phyloP scores from a whole-genome alignment of 2,888 invertebrate species.

The Dendrolimus houi region DNA sequence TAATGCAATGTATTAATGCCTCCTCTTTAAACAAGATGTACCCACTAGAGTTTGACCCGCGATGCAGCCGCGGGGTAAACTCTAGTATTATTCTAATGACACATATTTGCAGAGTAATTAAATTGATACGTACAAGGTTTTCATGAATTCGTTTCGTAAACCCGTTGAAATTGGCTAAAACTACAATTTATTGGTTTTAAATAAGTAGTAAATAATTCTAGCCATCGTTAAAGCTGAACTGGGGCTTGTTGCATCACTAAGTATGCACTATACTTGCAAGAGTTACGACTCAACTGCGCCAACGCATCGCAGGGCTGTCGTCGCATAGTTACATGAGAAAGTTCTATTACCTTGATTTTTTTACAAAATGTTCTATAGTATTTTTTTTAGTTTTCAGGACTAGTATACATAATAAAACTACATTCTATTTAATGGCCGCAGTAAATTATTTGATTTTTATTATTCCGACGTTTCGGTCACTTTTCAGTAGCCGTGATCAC shows the following conservation, averaged over 20 bases:
- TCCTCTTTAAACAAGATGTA: no score
- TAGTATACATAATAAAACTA: no score
- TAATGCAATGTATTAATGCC: no score
- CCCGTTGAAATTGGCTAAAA: not conserved
- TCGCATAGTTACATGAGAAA: not conserved
- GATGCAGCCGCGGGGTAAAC: no score
- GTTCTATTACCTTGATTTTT: no score
- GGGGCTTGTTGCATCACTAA: slow-evolving; percentile 24
- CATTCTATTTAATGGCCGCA: no score
- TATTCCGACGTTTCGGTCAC: no score
- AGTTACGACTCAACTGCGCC: slow-evolving; percentile 12
- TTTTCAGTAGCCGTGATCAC: no score
- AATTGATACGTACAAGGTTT: not conserved
- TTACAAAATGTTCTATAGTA: no score
- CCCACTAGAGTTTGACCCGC: no score
- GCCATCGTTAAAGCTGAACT: slow-evolving; percentile 17
- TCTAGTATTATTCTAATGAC: not conserved
- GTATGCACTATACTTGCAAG: slow-evolving; percentile 17
- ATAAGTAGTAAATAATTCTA: slow-evolving; percentile 16
- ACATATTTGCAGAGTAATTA: not conserved
- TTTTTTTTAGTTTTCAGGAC: no score
- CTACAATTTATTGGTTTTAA: slow-evolving; percentile 17
- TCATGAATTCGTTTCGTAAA: not conserved
- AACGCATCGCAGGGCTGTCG: not conserved
- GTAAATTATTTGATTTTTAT: no score